Evolutionary conservation across 2,888 invertebrate species (phyloP), one percentile per base, ranked within the genome.

Genomic region (Buathra laborator): DNA sequence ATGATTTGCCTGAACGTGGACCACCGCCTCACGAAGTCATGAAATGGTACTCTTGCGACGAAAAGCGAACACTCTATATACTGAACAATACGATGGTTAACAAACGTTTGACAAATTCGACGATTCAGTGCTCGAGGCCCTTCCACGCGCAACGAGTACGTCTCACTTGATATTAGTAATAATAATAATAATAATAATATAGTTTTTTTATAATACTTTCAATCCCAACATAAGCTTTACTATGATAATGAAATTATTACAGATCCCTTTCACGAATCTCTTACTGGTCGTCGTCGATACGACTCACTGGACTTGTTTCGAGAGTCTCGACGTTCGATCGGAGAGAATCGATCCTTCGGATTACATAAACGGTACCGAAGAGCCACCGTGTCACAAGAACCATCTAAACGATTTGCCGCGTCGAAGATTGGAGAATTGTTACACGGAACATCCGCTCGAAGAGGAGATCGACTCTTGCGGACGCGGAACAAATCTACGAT

Each of bases 231-330:
- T 9, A 0, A 53, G 19, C 19, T 19, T 16, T n/a, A 51, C 46
- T 16, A 51, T n/a, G 9, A 24, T 16, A 24, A 56, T 19, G 5
- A 12, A 59, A 29, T 62, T n/a, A 89, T 89, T 81, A 24, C 81
- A 94, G 94, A 93, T 98, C 51, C 96, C 96, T 0, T 95, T 96
- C 90, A 97, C 97, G 29, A 98, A 98, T 94, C 94, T 98, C 81
- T 91, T 98, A 46, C 94, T 98, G 86, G 95, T 98, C 67, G 97
- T 97, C 14, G 96, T 98, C 4, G 95, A 97, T 90, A 94, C 95
- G 0, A 91, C 94, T 88, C 94, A 94, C 76, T 92, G 94, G 70
- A 94, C 94, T 19, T 94, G 95, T 84, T 94, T 94, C 86, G 93
- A 94, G 66, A 93, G 92, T 72, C 93, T 95, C 71, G 94, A 94